Percentiles rank a stretch among this genome's conserved stretches.
phyloP scores from a whole-genome alignment of 2,888 invertebrate genomes.

The Cheilosia vernalis region DNA sequence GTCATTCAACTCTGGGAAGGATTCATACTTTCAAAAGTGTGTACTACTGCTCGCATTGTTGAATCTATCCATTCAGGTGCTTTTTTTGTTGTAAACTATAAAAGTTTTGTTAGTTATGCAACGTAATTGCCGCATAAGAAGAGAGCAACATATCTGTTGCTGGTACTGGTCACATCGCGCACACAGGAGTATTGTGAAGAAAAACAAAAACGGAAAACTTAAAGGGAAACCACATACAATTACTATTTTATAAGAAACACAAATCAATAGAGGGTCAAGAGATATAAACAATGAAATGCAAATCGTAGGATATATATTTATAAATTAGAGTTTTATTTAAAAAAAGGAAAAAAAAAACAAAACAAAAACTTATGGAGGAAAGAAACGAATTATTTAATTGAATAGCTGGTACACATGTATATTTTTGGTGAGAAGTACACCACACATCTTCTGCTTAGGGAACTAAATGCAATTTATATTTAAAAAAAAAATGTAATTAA shows the following conservation, averaged over 20 bases:
- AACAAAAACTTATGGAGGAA: neutral
- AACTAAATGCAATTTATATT: slow-evolving; percentile 63
- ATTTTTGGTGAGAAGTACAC: slow-evolving; percentile 48
- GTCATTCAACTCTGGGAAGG: slow-evolving; percentile 63
- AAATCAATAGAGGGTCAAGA: slow-evolving; percentile 19
- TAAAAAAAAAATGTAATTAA: slow-evolving; percentile 10
- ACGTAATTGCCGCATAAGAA: slow-evolving; percentile 7
- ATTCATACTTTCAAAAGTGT: slow-evolving; percentile 48
- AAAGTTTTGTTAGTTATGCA: slow-evolving; percentile 13
- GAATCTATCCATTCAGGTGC: slow-evolving; percentile 55
- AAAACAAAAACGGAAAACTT: slow-evolving; percentile 9
- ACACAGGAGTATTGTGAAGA: slow-evolving; percentile 36
- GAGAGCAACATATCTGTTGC: slow-evolving; percentile 35
- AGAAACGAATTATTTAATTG: slow-evolving; percentile 42
- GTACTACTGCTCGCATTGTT: slow-evolving; percentile 21
- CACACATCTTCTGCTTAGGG: slow-evolving; percentile 47
- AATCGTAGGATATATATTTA: slow-evolving; percentile 61
- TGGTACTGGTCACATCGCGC: slow-evolving; percentile 57
- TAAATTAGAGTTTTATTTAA: slow-evolving; percentile 38
- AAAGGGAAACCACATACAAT: slow-evolving; percentile 40
- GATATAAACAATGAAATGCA: slow-evolving; percentile 60
- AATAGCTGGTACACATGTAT: slow-evolving; percentile 34
- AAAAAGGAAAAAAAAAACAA: slow-evolving; percentile 3
- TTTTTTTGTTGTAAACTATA: slow-evolving; percentile 30
- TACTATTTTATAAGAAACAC: slow-evolving; percentile 30